Evolutionary conservation across 2,888 invertebrate genomes (phyloP).

Genomic region (Phytoseiulus persimilis): DNA sequence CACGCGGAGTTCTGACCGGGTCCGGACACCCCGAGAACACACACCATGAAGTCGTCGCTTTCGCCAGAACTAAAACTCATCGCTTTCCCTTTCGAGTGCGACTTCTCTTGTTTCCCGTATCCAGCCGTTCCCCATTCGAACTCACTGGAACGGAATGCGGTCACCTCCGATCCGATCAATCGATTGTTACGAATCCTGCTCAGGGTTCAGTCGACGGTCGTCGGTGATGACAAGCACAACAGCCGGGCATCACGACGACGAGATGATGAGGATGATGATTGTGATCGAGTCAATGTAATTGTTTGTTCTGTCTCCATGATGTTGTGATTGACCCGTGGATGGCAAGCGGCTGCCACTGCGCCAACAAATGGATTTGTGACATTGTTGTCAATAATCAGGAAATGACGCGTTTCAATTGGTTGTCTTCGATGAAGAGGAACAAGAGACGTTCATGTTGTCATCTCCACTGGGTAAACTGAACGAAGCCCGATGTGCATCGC

Average conservation of each 20-base stretch:
- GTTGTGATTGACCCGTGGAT: not conserved
- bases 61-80: too few species aligned
- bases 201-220: not conserved
- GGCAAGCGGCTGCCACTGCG: not conserved
- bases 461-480: not conserved
- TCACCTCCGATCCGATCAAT: not conserved
- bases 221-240: not conserved
- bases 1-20: too few species aligned
- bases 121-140: not conserved
- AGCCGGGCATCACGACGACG: not conserved
- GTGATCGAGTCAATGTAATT: not conserved
- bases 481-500: too few species aligned
- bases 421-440: not conserved
- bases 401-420: not conserved
- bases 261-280: not conserved
- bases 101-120: too few species aligned
- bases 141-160: not conserved
- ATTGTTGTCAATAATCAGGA: not conserved
- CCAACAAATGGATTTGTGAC: not conserved
- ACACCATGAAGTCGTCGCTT: too few species aligned
- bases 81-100: too few species aligned
- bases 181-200: not conserved
- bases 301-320: not conserved
- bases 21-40: too few species aligned
- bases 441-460: not conserved